Evolutionary conservation across 2,888 invertebrate species (phyloP).

Genomic region (Xestoiulus laeticollis): DNA sequence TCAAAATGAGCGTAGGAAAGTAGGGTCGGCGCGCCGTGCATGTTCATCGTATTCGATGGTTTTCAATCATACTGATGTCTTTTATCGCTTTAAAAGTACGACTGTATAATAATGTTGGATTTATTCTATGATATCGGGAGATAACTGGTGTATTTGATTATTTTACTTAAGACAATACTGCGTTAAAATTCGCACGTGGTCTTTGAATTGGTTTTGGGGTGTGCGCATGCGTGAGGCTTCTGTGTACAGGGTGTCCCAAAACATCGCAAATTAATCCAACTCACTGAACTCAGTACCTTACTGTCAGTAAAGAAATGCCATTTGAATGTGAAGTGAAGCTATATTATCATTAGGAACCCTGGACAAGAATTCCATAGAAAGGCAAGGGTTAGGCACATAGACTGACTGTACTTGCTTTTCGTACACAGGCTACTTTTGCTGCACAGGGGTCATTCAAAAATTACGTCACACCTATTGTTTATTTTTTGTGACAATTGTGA

Average conservation of each 20-base stretch:
- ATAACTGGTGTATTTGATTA: background rate
- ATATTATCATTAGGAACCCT: too few species aligned
- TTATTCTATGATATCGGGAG: background rate
- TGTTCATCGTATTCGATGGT: background rate
- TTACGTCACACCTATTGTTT: too few species aligned
- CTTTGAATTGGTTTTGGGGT: background rate
- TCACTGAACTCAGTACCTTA: too few species aligned
- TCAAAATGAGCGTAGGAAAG: background rate
- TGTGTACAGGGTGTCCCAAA: background rate
- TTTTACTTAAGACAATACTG: background rate
- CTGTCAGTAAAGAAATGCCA: too few species aligned
- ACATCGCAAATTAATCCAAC: background rate
- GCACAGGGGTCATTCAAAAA: too few species aligned
- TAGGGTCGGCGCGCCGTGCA: background rate
- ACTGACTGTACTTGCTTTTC: too few species aligned
- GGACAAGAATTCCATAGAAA: too few species aligned
- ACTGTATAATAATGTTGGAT: background rate
- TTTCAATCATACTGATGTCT: background rate
- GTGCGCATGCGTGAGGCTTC: background rate
- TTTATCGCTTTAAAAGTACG: background rate
- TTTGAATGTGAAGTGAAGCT: too few species aligned
- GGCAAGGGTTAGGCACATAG: too few species aligned
- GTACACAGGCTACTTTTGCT: too few species aligned
- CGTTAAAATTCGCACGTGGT: constrained; percentile 7
- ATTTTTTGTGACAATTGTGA: too few species aligned